phyloP scores from a whole-genome alignment of 2,113 vertebrate species.

The Probosciger aterrimus region DNA sequence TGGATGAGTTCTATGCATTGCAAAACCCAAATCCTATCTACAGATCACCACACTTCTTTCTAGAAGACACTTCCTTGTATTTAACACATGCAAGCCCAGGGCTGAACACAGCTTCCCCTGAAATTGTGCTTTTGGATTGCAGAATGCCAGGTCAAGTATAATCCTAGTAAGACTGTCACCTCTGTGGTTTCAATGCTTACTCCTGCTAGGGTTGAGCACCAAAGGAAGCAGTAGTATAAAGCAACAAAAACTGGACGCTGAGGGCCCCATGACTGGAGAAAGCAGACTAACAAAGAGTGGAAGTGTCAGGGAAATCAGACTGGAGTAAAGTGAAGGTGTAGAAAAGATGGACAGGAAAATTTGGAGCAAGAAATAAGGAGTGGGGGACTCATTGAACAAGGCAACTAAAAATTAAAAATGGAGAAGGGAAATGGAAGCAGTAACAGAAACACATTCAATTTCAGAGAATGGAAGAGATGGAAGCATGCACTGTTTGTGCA shows the following conservation, averaged over 20 bases:
- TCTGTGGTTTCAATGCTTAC: neutral
- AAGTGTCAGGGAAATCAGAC: neutral
- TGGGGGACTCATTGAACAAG: neutral
- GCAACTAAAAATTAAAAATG: neutral
- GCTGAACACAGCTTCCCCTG: neutral
- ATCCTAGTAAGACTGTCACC: neutral
- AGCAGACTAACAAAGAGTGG: neutral
- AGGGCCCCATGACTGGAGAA: neutral
- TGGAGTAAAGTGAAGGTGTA: neutral
- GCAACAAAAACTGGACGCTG: neutral
- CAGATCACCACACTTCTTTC: neutral
- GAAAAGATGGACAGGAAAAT: neutral
- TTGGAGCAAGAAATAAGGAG: neutral
- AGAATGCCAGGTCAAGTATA: neutral
- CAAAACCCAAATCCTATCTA: neutral
- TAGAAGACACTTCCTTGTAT: neutral
- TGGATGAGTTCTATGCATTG: neutral
- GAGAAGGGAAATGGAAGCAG: neutral
- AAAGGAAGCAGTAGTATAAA: neutral
- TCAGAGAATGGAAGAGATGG: neutral
- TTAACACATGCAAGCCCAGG: neutral
- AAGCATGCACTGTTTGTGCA: neutral
- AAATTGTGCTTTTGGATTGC: neutral
- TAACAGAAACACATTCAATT: neutral
- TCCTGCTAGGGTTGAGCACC: neutral